A percentile compares a stretch with the other conserved stretches of the same genome.
Conservation (phyloP, 2,888 invertebrate genomes). For the Polymixis lichenea region DNA sequence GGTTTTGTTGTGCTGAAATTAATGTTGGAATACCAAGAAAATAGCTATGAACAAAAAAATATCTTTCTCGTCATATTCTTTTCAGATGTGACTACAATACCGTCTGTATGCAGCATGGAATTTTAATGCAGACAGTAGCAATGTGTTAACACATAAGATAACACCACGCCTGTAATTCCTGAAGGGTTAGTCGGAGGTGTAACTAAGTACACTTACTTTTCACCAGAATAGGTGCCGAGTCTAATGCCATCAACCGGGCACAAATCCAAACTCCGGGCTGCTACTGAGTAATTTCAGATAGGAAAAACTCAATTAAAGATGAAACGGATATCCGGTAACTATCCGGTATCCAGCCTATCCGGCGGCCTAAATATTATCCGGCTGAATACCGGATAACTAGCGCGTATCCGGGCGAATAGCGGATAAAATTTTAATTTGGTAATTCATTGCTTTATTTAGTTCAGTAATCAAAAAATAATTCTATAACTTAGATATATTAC, state of each 20-base stretch:
- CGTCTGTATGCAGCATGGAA: not conserved
- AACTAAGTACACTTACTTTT: not conserved
- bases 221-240: not conserved
- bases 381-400: too few species aligned
- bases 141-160: not conserved
- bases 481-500: too few species aligned
- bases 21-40: not conserved
- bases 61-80: not conserved
- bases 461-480: too few species aligned
- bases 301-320: too few species aligned
- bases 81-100: not conserved
- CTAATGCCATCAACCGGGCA: not conserved
- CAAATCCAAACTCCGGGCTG: not conserved
- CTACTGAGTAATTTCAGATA: too few species aligned
- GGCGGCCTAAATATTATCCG: too few species aligned
- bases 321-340: too few species aligned
- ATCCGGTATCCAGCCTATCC: too few species aligned
- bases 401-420: too few species aligned
- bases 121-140: not conserved
- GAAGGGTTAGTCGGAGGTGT: not conserved
- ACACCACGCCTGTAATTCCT: not conserved
- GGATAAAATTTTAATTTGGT: too few species aligned
- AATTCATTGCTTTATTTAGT: too few species aligned
- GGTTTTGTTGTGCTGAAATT: not conserved
- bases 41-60: not conserved